Evolutionary conservation across 2,113 vertebrate species (phyloP), one percentile per base, ranked within the genome.

Genomic region (Poeciliopsis occidentalis): DNA sequence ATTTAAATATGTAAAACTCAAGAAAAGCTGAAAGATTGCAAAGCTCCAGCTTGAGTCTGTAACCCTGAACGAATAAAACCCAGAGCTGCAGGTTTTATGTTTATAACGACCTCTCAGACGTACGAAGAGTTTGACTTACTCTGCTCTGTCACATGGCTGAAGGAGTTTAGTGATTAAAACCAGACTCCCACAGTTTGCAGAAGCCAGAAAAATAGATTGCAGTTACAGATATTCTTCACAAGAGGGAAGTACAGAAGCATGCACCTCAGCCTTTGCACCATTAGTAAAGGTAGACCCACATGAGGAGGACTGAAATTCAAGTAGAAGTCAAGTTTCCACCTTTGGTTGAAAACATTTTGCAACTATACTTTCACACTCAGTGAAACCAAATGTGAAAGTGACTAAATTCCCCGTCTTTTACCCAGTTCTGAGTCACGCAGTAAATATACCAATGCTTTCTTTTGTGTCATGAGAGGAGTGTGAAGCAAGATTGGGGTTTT

Each of bases 141-240:
- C 75, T 32, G 15, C 57, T 90, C 77, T 89, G 91, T 89, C 89
- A 81, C 24, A 63, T 70, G 84, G 85, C 91, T 89, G 83, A 79
- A 77, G 84, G 83, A 86, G 76, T 89, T 90, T 91, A 92, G 91
- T 94, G 92, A 95, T 94, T 93, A 88, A 94, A 94, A 90, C 93
- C 94, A 95, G 92, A 93, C 89, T 89, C 85, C 4, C 77, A 78
- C 89, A 88, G 86, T 78, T 86, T 67, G 1, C 31, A 62, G 44
- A 70, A 67, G 69, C 31, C 51, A 85, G 86, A 92, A 93, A 94
- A 93, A 93, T 82, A 93, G 77, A 80, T 79, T 87, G 93, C 81
- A 89, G 83, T 92, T 83, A 67, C 87, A 31, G 90, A 95, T 93
- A 91, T 67, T 91, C 74, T 85, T 77, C 94, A 94, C 92, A 86